These are phyloP conservation scores for Cnemophilus loriae DNA, from an alignment of 2,113 vertebrate genomes.

Conservation along the genomic window DNA sequence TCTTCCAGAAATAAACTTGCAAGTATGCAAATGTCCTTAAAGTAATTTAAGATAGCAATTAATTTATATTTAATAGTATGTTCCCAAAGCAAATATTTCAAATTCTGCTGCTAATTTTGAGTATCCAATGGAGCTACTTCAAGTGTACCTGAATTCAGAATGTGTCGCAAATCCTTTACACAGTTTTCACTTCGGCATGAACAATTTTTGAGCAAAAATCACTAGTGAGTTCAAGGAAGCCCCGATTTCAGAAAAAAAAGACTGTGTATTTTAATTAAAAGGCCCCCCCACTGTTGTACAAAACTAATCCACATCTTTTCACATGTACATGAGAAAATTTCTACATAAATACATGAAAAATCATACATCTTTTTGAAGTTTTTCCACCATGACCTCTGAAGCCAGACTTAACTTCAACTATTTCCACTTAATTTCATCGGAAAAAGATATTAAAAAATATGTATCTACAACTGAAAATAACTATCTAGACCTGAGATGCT, in stretches of 20 bases:
- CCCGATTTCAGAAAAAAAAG: neutral
- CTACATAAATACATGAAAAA: neutral
- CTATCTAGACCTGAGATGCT: neutral
- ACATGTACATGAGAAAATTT: neutral
- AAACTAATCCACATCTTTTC: neutral
- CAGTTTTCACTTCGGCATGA: neutral
- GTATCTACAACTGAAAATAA: neutral
- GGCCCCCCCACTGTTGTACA: neutral
- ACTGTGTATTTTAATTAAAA: neutral
- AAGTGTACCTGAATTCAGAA: neutral
- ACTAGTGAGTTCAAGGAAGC: neutral
- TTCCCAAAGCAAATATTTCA: neutral
- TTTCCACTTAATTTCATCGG: neutral
- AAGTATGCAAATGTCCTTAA: neutral
- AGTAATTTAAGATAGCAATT: neutral
- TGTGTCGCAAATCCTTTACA: neutral
- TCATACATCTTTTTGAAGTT: neutral
- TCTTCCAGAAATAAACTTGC: neutral
- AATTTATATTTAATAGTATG: neutral
- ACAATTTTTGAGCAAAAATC: neutral
- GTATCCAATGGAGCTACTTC: neutral
- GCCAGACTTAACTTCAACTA: neutral
- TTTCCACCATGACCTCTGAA: neutral
- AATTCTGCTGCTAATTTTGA: neutral
- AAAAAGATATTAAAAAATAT: neutral